A percentile compares a stretch with the other conserved stretches of the same genome.
These are phyloP conservation scores for Carollia perspicillata DNA, from an alignment of 2,113 vertebrate species.

Conservation along the genomic window DNA sequence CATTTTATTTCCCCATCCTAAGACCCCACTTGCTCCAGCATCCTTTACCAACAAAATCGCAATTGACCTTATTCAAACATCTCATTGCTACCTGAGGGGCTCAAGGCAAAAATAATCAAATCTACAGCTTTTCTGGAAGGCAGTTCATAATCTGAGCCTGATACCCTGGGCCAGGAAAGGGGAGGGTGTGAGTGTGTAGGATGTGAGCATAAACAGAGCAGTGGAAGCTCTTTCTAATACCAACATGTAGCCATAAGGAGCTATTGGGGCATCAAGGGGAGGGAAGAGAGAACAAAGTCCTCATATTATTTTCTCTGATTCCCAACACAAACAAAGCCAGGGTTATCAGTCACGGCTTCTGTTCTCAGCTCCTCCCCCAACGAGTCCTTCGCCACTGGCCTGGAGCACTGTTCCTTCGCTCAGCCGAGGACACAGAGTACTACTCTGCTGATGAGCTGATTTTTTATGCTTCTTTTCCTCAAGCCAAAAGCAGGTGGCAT, in stretches of 20 bases:
- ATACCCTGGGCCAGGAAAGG: conserved; percentile 17
- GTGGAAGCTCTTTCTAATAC: not conserved
- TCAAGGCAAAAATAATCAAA: conserved; percentile 40
- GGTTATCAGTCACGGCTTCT: not conserved
- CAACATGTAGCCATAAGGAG: not conserved
- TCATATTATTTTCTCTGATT: conserved; percentile 37
- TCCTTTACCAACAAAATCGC: conserved; percentile 40
- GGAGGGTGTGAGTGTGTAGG: not conserved
- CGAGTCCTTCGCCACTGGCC: conserved; percentile 27
- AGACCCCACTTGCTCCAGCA: not conserved
- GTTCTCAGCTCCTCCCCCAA: not conserved
- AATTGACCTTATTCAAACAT: conserved; percentile 55
- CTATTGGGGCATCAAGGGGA: not conserved
- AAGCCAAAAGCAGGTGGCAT: conserved; percentile 70
- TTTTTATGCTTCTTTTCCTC: conserved; percentile 71
- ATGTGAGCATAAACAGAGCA: not conserved
- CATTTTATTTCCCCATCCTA: not conserved
- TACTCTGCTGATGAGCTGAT: conserved; percentile 58
- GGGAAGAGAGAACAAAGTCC: not conserved
- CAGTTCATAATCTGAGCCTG: conserved; percentile 41
- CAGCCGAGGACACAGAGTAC: conserved; percentile 50
- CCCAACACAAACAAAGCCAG: conserved; percentile 34
- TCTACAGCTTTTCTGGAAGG: conserved; percentile 50
- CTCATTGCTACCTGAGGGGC: conserved; percentile 37
- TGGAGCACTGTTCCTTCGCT: conserved; percentile 65